Evolutionary conservation across 2,888 invertebrate species (phyloP).

Genomic region (Parnassius glacialis): DNA sequence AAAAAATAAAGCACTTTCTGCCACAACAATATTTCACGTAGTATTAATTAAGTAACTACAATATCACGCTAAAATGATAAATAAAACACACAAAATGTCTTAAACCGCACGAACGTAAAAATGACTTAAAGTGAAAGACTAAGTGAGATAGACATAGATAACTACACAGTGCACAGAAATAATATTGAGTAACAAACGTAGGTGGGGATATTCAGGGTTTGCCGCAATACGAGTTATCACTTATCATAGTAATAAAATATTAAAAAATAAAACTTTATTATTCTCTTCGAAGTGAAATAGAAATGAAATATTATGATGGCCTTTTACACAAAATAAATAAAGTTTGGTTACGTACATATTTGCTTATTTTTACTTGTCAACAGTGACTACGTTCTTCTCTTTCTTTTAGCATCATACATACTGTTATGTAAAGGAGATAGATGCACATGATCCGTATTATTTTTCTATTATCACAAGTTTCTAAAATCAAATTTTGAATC

Average conservation of each 20-base stretch:
- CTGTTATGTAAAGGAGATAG: conserved; percentile 16
- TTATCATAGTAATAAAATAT: too few species aligned
- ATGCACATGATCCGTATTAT: neutral
- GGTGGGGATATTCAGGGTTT: conserved; percentile 18
- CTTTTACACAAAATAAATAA: neutral
- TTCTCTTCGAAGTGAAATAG: too few species aligned
- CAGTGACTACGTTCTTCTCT: conserved; percentile 16
- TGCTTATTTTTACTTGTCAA: neutral
- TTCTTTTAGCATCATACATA: conserved; percentile 3
- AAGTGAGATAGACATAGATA: conserved; percentile 24
- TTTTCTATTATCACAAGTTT: too few species aligned
- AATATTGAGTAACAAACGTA: conserved; percentile 20
- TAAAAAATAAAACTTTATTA: too few species aligned
- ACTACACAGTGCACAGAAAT: conserved; percentile 6
- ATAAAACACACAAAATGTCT: conserved; percentile 10
- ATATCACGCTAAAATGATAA: conserved; percentile 8
- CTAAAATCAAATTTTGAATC: too few species aligned
- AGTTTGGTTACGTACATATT: neutral
- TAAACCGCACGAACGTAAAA: conserved; percentile 19
- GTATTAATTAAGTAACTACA: neutral
- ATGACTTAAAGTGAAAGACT: conserved; percentile 13
- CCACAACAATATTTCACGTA: neutral
- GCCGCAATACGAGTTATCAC: neutral
- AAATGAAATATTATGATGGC: neutral
- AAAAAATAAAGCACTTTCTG: neutral